A percentile compares a stretch with the other conserved stretches of the same genome.
phyloP scores from a whole-genome alignment of 1,140 invertebrate species.

The Drosophila pseudoananassae region DNA sequence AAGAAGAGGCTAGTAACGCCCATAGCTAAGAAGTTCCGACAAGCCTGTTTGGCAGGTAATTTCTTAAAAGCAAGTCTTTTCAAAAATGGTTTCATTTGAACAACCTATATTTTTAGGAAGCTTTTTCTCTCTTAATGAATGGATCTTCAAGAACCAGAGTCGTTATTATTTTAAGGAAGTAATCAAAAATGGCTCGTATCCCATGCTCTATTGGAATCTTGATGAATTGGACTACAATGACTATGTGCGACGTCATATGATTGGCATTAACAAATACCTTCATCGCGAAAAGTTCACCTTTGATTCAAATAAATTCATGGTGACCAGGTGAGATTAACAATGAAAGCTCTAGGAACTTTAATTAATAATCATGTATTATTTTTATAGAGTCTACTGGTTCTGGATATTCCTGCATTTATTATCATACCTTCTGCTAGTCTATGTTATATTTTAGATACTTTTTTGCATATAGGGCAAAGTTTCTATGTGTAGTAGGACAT shows the following conservation, averaged over 20 bases:
- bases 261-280: slow-evolving; percentile 91
- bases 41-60: slow-evolving; percentile 87
- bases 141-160: slow-evolving; percentile 92
- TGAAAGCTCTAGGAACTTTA: background rate
- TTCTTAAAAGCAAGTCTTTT: rapidly evolving
- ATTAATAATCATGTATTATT: background rate
- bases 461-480: background rate
- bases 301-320: slow-evolving; percentile 87
- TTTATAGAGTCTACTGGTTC: slow-evolving; percentile 61
- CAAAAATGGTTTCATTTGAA: too few relatives aligned
- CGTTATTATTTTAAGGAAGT: slow-evolving; percentile 87
- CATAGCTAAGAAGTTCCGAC: slow-evolving; percentile 91
- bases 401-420: slow-evolving; percentile 65
- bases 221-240: slow-evolving; percentile 87
- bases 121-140: slow-evolving; percentile 95
- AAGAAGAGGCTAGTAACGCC: slow-evolving; percentile 94
- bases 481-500: too few relatives aligned
- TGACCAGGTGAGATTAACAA: slow-evolving; percentile 84
- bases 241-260: slow-evolving; percentile 90
- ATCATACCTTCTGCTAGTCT: slow-evolving; percentile 47
- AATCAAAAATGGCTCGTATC: slow-evolving; percentile 42
- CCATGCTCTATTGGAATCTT: slow-evolving; percentile 70
- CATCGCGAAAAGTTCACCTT: slow-evolving; percentile 90
- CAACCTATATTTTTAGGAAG: slow-evolving; percentile 85
- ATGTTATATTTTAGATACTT: slow-evolving; percentile 47